Conservation (phyloP, 2,113 vertebrate species). For the Urocitellus parryii region DNA sequence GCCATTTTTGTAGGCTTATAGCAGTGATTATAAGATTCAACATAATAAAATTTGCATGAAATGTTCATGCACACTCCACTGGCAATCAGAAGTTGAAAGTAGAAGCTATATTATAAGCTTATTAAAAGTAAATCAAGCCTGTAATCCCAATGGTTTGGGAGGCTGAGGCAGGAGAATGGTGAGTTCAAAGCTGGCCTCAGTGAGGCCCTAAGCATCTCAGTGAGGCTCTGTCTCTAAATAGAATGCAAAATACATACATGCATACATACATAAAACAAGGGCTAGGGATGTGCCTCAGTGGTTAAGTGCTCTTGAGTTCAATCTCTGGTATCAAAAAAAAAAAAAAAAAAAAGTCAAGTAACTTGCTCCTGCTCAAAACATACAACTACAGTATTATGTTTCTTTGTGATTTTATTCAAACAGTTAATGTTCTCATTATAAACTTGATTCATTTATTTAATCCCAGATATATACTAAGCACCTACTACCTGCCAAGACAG, state of each 20-base stretch:
- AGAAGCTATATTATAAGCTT: neutral
- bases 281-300: neutral
- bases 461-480: slow-evolving; percentile 7
- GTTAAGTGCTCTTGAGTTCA: no score
- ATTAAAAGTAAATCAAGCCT: neutral
- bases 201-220: no score
- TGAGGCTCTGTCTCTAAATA: no score
- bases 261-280: no score
- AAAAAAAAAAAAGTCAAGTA: neutral
- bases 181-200: no score
- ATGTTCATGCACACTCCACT: neutral
- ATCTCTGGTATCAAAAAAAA: no score
- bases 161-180: no score
- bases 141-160: no score
- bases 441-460: slow-evolving; percentile 21
- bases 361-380: slow-evolving; percentile 1
- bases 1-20: neutral
- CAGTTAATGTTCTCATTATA: neutral
- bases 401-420: slow-evolving; percentile 14
- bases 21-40: neutral
- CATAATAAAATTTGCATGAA: slow-evolving; percentile 20
- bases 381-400: neutral
- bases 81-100: neutral
- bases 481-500: neutral
- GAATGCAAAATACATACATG: no score